Conservation (phyloP, 2,797 vertebrate genomes). For the Stomatorhinus walkeri region DNA sequence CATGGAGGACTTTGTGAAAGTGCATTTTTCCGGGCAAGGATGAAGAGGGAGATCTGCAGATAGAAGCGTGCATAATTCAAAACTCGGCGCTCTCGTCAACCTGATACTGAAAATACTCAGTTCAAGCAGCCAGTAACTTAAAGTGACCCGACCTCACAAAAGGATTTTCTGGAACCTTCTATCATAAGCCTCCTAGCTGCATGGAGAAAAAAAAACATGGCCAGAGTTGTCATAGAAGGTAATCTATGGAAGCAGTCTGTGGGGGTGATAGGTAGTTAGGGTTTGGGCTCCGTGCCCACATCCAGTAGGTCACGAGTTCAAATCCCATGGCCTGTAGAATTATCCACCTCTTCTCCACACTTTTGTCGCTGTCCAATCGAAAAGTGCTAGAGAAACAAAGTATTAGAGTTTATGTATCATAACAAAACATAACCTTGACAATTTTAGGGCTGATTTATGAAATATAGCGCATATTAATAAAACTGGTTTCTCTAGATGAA, state of each 20-base stretch:
- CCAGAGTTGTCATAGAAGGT: neutral
- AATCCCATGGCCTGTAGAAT: neutral
- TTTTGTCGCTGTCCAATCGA: neutral
- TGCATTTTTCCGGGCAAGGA: neutral
- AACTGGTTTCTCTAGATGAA: neutral
- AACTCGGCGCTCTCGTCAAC: neutral
- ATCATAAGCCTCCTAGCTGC: neutral
- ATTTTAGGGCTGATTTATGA: neutral
- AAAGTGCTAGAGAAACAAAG: neutral
- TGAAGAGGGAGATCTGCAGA: neutral
- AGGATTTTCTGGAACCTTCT: neutral
- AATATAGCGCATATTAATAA: neutral
- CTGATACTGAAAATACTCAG: neutral
- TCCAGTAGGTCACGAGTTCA: neutral
- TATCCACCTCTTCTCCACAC: neutral
- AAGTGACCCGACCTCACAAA: neutral
- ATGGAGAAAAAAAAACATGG: neutral
- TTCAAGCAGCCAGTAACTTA: neutral
- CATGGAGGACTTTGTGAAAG: neutral
- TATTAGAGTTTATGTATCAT: neutral
- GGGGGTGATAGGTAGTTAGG: neutral
- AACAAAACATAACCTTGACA: neutral
- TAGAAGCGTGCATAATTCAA: neutral
- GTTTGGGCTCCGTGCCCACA: neutral
- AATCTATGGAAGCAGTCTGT: neutral